phyloP scores from a whole-genome alignment of 2,113 vertebrate species.

The Anarrhichthys ocellatus region DNA sequence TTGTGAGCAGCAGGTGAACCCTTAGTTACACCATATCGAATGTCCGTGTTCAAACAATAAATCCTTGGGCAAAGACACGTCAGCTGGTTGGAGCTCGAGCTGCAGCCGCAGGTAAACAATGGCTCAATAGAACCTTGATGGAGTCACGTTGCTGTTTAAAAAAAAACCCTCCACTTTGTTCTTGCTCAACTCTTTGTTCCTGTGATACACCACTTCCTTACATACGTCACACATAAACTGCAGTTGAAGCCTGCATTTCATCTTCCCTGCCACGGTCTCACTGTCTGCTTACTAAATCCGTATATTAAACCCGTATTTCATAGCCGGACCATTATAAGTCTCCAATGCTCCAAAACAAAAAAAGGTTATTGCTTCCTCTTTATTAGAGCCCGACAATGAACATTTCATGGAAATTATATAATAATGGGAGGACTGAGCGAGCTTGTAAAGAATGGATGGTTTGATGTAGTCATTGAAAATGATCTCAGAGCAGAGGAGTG shows the following conservation, averaged over 20 bases:
- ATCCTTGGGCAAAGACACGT: constrained; percentile 53
- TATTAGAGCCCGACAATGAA: constrained; percentile 32
- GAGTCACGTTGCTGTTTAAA: constrained; percentile 37
- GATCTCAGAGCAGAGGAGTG: constrained; percentile 28
- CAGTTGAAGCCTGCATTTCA: background rate
- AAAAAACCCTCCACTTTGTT: constrained; percentile 14
- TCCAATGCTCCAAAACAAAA: constrained; percentile 33
- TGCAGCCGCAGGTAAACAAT: constrained; percentile 61
- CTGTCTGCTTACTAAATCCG: constrained; percentile 12
- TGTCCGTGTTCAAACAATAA: constrained; percentile 32
- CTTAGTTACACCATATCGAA: background rate
- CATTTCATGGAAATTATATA: constrained; percentile 46
- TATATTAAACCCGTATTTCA: constrained; percentile 59
- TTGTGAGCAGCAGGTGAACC: constrained; percentile 16
- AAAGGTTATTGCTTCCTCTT: constrained; percentile 36
- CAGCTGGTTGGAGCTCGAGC: constrained; percentile 1
- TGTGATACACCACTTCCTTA: constrained; percentile 17
- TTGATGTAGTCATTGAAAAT: constrained; percentile 32
- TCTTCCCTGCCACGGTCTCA: constrained; percentile 3
- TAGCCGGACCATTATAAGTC: constrained; percentile 13
- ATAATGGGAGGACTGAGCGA: constrained; percentile 12
- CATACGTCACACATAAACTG: constrained; percentile 8
- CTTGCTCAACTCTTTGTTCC: constrained; percentile 13
- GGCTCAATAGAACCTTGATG: constrained; percentile 61
- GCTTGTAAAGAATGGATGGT: constrained; percentile 5